Percentiles rank a stretch among this genome's conserved stretches.
Evolutionary conservation across 1,140 invertebrate genomes (phyloP).

Genomic region (Drosophila oshimai): DNA sequence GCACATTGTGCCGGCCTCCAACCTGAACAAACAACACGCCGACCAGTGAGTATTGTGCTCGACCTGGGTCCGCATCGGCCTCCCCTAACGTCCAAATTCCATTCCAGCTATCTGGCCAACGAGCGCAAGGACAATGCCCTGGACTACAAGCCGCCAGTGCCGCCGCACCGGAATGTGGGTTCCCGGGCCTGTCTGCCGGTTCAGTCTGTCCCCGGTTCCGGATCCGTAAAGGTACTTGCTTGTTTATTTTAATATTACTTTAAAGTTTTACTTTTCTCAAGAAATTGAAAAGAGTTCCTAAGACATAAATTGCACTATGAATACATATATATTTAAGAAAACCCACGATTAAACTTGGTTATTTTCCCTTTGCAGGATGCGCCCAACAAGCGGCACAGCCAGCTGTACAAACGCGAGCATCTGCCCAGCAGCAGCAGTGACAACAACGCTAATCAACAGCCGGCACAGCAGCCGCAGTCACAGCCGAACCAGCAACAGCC

Average conservation of each 20-base stretch:
- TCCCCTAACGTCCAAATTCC: neutral
- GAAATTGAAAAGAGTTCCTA: too few relatives aligned
- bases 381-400: constrained; percentile 54
- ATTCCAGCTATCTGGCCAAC: constrained; percentile 86
- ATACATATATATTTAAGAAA: too few relatives aligned
- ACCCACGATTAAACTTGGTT: too few relatives aligned
- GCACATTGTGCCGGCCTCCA: constrained; percentile 67
- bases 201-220: constrained; percentile 19
- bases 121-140: constrained; percentile 80
- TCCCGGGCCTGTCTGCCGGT: constrained; percentile 60
- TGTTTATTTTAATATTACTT: neutral
- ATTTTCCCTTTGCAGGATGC: constrained; percentile 33
- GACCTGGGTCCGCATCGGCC: neutral
- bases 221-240: constrained; percentile 41
- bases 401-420: constrained; percentile 60
- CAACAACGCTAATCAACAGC: constrained; percentile 36
- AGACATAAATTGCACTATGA: too few relatives aligned
- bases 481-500: constrained; percentile 1
- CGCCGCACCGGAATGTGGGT: constrained; percentile 90
- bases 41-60: constrained; percentile 73
- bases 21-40: constrained; percentile 79
- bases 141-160: constrained; percentile 91
- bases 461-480: constrained; percentile 4
- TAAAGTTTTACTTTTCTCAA: neutral
- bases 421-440: constrained; percentile 25